Evolutionary conservation across 92 coral and sea anemone species (phyloP).

Genomic region (Hydrozoanthus gracilis): DNA sequence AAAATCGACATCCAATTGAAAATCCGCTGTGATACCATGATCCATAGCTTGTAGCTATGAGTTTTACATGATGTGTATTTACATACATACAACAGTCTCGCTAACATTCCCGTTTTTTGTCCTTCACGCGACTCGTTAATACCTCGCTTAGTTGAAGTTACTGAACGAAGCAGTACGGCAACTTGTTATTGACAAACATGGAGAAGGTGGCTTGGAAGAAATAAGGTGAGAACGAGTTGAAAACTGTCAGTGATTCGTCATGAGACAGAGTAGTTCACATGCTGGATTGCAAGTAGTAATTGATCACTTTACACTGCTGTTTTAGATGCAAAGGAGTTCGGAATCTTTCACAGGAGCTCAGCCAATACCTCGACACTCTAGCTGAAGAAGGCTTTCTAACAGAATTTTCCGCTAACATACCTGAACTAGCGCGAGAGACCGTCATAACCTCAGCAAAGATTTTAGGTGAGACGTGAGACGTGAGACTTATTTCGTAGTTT

Average conservation of each 20-base stretch:
- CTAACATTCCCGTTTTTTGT: constrained; percentile 30
- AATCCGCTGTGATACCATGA: not conserved
- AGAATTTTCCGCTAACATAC: constrained; percentile 2
- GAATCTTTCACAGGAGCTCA: not conserved
- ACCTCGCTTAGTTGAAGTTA: constrained; percentile 42
- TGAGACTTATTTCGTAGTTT: not conserved
- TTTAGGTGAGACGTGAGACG: constrained; percentile 32
- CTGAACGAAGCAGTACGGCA: constrained; percentile 55
- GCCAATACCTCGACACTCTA: constrained; percentile 12
- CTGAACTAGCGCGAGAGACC: constrained; percentile 13
- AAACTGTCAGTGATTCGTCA: not conserved
- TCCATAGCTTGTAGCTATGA: not conserved
- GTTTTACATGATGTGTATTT: not conserved
- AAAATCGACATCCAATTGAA: not conserved
- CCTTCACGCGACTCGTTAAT: not conserved
- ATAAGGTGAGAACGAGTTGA: constrained; percentile 52
- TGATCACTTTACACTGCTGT: not conserved
- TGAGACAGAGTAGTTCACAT: not conserved
- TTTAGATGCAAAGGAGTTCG: not conserved
- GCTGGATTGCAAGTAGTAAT: not conserved
- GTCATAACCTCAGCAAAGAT: constrained; percentile 36
- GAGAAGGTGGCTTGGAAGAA: constrained; percentile 56
- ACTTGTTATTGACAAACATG: constrained; percentile 54
- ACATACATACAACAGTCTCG: not conserved
- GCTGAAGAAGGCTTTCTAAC: constrained; percentile 1